These are phyloP conservation scores for Spilogale gracilis DNA, from an alignment of 2,113 vertebrate species.

Conservation along the genomic window DNA sequence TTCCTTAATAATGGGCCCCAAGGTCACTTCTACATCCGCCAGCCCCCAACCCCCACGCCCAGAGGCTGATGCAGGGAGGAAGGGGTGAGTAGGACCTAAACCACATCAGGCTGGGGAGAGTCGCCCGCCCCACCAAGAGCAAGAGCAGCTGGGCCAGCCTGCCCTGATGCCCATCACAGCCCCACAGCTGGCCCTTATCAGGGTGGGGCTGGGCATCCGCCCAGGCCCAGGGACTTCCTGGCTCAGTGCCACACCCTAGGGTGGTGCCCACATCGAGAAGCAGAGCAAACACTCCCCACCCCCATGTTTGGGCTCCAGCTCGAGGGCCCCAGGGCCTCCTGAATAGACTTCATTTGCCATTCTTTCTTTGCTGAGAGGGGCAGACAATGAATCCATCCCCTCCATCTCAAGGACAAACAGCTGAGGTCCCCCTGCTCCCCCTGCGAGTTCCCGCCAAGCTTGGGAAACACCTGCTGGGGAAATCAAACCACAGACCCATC, in stretches of 20 bases:
- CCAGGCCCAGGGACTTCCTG: conserved; percentile 81
- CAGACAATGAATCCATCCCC: conserved; percentile 75
- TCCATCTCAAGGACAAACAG: conserved; percentile 73
- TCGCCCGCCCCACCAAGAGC: neutral
- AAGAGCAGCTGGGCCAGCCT: conserved; percentile 66
- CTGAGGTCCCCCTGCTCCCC: conserved; percentile 47
- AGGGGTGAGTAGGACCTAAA: conserved; percentile 53
- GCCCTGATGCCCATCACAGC: conserved; percentile 54
- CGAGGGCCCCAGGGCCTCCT: neutral
- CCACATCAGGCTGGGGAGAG: conserved; percentile 58
- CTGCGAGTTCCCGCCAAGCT: conserved; percentile 79
- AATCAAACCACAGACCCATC: conserved; percentile 83
- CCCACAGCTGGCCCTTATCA: conserved; percentile 78
- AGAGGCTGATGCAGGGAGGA: neutral
- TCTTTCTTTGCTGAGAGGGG: conserved; percentile 47
- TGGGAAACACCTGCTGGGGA: conserved; percentile 85
- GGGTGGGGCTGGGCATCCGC: conserved; percentile 72
- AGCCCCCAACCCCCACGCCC: neutral
- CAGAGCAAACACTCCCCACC: conserved; percentile 65
- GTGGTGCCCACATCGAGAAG: conserved; percentile 67
- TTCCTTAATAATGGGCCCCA: neutral
- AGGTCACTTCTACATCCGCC: neutral
- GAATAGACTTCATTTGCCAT: conserved; percentile 36
- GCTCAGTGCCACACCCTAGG: conserved; percentile 77
- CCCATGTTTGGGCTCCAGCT: neutral